Evolutionary conservation across 2,113 vertebrate species (phyloP).

Genomic region (Raja brachyura): DNA sequence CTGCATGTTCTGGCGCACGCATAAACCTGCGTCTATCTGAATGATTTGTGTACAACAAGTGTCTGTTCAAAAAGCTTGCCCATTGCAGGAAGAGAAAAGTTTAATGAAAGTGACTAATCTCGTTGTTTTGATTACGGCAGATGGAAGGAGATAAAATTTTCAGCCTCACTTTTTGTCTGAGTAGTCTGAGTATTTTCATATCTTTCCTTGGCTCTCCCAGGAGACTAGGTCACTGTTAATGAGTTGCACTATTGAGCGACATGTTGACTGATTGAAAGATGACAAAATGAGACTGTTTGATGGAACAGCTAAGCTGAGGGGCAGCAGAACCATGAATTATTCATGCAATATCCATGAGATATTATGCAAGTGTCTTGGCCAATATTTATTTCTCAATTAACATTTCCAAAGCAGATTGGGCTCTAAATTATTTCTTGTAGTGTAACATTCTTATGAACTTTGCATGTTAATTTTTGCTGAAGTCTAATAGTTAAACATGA

Average conservation of each 20-base stretch:
- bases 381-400: too few relatives aligned
- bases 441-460: too few relatives aligned
- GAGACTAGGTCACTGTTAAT: not conserved
- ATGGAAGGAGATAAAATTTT: not conserved
- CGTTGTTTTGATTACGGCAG: not conserved
- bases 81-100: not conserved
- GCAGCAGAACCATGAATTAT: not conserved
- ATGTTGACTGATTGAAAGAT: not conserved
- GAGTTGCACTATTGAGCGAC: not conserved
- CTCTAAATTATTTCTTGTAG: too few relatives aligned
- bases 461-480: too few relatives aligned
- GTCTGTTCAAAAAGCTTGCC: not conserved
- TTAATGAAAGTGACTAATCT: not conserved
- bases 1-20: not conserved
- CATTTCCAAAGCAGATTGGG: too few relatives aligned
- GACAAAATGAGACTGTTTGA: not conserved
- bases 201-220: not conserved
- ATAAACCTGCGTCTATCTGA: not conserved
- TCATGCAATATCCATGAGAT: too few relatives aligned
- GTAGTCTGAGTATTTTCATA: not conserved
- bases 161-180: not conserved
- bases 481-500: too few relatives aligned
- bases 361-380: too few relatives aligned
- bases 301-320: not conserved
- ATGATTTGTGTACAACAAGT: not conserved